Evolutionary conservation across 2,888 invertebrate genomes (phyloP), one percentile per base, ranked within the genome.

Genomic region (Brenthis ino): DNA sequence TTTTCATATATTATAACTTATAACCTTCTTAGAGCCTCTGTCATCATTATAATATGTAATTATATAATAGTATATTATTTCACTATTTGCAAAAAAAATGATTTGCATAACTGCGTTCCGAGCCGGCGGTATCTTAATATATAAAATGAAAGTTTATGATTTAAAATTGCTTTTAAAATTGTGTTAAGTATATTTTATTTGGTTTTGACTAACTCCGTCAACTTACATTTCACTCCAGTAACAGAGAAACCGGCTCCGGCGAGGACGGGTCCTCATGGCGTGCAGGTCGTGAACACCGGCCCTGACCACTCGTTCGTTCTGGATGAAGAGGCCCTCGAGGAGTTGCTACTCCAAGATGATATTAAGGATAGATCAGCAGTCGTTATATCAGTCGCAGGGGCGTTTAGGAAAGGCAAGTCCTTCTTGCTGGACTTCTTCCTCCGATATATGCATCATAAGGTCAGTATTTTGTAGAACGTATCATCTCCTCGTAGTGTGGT

Each of bases 371-470:
- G 97, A 72, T 95, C 96, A 83, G 97, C 98, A 20, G 97, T 98
- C 65, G 96, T 99, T 53, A 95, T 99, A 6, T 99, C 99, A 4
- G 99, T 99, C 55, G 99, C 99, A 12, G 99, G 99, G 64, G 99
- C 99, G 64, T 99, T 99, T 90, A 95, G 99, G 53, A 99, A 99
- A 93, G 99, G 99, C 76, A 99, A 99, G 93, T 99, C 99, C 67
- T 99, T 99, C 88, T 94, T 99, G 73, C 94, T 99, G 43, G 99
- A 99, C 91, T 99, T 99, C 93, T 99, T 99, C 85, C 95, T 99
- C 43, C 95, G 99, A 79, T 99, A 98, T 84, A 95, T 99, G 94
- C 95, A 96, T 85, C 94, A 95, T 76, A 95, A 95, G 94, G 98
- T 97, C 85, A 82, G 98, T 68, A 87, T 97, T 5, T 28, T 2